Conservation (phyloP, 2,113 vertebrate genomes). For the Ivindomyrus marchei region DNA sequence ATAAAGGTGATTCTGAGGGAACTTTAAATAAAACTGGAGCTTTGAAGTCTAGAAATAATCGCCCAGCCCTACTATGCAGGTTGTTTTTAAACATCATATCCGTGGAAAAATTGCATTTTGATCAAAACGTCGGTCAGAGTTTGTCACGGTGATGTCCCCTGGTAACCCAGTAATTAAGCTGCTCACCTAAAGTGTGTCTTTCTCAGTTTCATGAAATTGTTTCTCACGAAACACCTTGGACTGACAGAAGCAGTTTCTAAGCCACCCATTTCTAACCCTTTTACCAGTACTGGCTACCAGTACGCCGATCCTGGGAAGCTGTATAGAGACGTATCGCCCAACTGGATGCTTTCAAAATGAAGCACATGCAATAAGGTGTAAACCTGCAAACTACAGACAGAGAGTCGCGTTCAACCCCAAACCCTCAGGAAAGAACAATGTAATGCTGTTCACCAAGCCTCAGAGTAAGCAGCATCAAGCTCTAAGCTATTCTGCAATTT, state of each 20-base stretch:
- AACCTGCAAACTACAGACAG: neutral
- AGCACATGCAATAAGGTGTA: neutral
- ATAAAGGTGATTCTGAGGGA: neutral
- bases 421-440: neutral
- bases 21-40: neutral
- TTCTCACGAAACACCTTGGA: neutral
- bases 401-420: neutral
- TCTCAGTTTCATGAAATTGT: neutral
- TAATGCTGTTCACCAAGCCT: neutral
- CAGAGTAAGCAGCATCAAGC: neutral
- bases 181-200: neutral
- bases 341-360: neutral
- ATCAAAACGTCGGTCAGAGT: neutral
- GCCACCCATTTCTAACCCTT: neutral
- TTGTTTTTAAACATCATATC: neutral
- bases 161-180: neutral
- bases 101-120: neutral
- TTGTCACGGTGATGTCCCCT: neutral
- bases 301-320: neutral
- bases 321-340: neutral
- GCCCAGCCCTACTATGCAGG: neutral
- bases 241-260: neutral
- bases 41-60: neutral
- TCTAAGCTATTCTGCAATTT: neutral
- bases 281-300: neutral